Conservation (phyloP, 2,888 invertebrate genomes). For the Strigamia maritima region DNA sequence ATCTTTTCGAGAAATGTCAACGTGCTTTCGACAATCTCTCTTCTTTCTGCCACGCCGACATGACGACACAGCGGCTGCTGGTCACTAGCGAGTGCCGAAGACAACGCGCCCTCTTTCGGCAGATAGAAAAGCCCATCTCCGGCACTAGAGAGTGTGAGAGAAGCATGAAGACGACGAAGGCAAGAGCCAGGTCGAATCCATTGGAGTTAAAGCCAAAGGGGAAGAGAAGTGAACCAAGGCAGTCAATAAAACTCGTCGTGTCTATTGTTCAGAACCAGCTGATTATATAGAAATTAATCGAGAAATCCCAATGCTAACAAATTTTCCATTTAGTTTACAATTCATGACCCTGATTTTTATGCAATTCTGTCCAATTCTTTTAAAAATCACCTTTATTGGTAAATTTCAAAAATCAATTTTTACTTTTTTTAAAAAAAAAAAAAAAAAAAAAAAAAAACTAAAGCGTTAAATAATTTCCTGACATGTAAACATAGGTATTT, state of each 20-base stretch:
- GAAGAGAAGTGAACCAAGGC: not conserved
- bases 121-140: conserved; percentile 31
- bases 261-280: conserved; percentile 12
- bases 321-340: not conserved
- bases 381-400: not conserved
- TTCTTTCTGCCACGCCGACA: conserved; percentile 34
- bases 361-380: not conserved
- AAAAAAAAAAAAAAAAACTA: too few species aligned
- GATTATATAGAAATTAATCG: not conserved
- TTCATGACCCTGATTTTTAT: not conserved
- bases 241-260: conserved; percentile 13
- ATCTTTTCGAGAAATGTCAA: not conserved
- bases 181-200: conserved; percentile 35
- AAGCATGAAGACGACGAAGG: conserved; percentile 29
- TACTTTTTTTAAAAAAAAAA: too few species aligned
- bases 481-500: too few species aligned
- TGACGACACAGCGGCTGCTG: conserved; percentile 34
- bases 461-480: too few species aligned
- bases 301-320: not conserved
- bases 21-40: conserved; percentile 41
- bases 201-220: conserved; percentile 1
- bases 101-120: conserved; percentile 31
- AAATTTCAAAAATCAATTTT: not conserved
- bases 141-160: conserved; percentile 28
- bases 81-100: conserved; percentile 33